A percentile compares a stretch with the other conserved stretches of the same genome.
These are phyloP conservation scores for Borostomias antarcticus DNA, from an alignment of 2,797 vertebrate genomes.

Conservation along the genomic window DNA sequence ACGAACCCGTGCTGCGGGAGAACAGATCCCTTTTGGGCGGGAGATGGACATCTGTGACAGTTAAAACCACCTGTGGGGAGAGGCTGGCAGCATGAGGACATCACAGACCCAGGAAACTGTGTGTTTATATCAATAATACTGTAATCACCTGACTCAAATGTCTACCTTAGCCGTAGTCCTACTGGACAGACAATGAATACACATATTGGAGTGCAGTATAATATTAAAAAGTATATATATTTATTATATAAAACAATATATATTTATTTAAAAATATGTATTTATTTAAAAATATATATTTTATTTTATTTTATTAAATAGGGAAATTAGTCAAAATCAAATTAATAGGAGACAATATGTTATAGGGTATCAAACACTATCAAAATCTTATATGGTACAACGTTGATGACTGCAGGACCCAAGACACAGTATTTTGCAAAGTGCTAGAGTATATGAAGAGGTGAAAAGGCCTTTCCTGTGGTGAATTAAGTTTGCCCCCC, in stretches of 20 bases:
- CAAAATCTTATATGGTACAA: no score
- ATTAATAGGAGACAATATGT: background rate
- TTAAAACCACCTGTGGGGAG: background rate
- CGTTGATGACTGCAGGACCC: slow-evolving; percentile 35
- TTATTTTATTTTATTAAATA: no score
- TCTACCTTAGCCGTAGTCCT: no score
- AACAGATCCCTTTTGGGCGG: slow-evolving; percentile 47
- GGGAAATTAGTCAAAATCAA: no score
- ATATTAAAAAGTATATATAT: background rate
- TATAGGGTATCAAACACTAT: background rate
- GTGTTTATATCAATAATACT: background rate
- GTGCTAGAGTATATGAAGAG: slow-evolving; percentile 5
- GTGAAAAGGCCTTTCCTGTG: slow-evolving; percentile 37
- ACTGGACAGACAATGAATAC: no score
- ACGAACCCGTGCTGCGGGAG: slow-evolving; percentile 34
- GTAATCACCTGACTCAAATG: background rate
- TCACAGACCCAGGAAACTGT: background rate
- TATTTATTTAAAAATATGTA: background rate
- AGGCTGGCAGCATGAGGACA: background rate
- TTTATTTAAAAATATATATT: background rate
- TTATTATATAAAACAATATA: background rate
- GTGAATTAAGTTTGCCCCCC: slow-evolving; percentile 56
- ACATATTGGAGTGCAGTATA: no score
- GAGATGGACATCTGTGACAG: slow-evolving; percentile 48
- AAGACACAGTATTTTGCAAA: slow-evolving; percentile 18